A percentile compares a stretch with the other conserved stretches of the same genome.
phyloP scores from a whole-genome alignment of 2,113 vertebrate genomes.

The Thermophis baileyi region DNA sequence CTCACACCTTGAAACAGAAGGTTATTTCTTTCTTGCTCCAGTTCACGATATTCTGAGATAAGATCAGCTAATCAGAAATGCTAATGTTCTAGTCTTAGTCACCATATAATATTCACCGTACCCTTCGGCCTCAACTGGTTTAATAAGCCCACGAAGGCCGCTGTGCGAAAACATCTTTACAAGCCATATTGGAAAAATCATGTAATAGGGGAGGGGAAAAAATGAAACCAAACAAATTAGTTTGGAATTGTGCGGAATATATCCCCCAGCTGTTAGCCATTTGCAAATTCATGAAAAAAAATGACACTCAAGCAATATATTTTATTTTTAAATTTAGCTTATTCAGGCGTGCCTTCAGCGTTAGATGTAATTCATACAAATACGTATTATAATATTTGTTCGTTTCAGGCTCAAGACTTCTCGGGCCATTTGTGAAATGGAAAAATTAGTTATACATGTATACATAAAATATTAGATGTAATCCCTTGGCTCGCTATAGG shows the following conservation, averaged over 20 bases:
- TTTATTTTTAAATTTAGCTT: neutral
- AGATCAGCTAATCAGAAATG: neutral
- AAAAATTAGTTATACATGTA: neutral
- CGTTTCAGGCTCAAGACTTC: neutral
- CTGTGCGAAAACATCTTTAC: neutral
- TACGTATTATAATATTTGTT: neutral
- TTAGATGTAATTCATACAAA: neutral
- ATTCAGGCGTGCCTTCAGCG: neutral
- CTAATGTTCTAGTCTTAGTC: neutral
- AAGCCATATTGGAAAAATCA: neutral
- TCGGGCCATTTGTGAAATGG: neutral
- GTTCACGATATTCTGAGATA: neutral
- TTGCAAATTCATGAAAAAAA: neutral
- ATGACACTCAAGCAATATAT: neutral
- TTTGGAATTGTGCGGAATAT: neutral
- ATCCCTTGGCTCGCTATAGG: neutral
- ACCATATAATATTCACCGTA: slow-evolving; percentile 6
- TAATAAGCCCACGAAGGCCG: neutral
- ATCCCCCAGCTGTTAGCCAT: neutral
- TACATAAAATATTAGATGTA: neutral
- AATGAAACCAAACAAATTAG: neutral
- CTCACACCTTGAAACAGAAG: neutral
- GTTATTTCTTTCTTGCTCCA: slow-evolving; percentile 4
- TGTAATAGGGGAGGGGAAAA: neutral
- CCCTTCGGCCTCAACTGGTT: neutral